These are phyloP conservation scores for Rutilus rutilus DNA, from an alignment of 2,113 vertebrate genomes.

Conservation along the genomic window DNA sequence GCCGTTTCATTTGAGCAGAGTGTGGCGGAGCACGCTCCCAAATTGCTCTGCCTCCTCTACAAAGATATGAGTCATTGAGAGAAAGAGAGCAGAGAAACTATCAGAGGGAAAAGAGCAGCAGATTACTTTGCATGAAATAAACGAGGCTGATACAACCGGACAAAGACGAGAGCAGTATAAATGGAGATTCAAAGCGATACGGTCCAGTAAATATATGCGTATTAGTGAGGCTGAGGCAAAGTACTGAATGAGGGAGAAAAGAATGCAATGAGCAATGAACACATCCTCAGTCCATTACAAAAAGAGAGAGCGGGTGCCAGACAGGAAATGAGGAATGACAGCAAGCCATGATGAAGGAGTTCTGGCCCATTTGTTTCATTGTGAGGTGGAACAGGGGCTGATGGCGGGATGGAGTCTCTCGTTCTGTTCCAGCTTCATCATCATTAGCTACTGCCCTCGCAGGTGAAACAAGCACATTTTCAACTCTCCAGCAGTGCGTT, in stretches of 20 bases:
- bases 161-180: background rate
- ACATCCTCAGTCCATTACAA: background rate
- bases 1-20: slow-evolving; percentile 42
- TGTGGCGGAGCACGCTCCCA: background rate
- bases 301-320: slow-evolving; percentile 26
- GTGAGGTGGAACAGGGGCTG: background rate
- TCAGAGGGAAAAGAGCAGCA: slow-evolving; percentile 1
- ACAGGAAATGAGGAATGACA: slow-evolving; percentile 21
- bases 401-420: background rate
- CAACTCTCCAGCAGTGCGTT: background rate
- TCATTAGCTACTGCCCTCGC: background rate
- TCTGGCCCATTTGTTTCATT: background rate
- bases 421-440: background rate
- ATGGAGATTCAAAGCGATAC: slow-evolving; percentile 5
- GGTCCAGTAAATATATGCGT: background rate
- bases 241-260: slow-evolving; percentile 6
- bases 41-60: slow-evolving; percentile 18
- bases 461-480: background rate
- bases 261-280: slow-evolving; percentile 29
- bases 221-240: background rate
- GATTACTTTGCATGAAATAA: slow-evolving; percentile 14
- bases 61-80: slow-evolving; percentile 37
- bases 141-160: slow-evolving; percentile 15
- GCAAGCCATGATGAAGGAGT: slow-evolving; percentile 7
- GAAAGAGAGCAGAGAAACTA: slow-evolving; percentile 24